Evolutionary conservation across 2,797 vertebrate species (phyloP).

Genomic region (Notamacropus eugenii): DNA sequence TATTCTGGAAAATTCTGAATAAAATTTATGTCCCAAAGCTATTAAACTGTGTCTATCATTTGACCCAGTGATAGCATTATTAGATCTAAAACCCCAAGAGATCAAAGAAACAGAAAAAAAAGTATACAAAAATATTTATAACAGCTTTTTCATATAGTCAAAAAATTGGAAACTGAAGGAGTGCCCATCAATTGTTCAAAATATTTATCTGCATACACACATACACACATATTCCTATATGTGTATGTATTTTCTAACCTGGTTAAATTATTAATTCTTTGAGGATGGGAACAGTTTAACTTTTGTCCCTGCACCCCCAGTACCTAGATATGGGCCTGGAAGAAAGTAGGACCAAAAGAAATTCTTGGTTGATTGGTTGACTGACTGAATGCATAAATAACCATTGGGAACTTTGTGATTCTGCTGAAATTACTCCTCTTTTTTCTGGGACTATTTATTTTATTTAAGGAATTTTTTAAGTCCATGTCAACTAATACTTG

Average conservation of each 20-base stretch:
- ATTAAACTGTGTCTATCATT: background rate
- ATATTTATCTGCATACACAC: too few relatives aligned
- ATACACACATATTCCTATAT: too few relatives aligned
- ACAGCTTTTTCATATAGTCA: background rate
- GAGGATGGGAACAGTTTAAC: background rate
- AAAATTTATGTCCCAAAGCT: background rate
- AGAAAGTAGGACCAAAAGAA: background rate
- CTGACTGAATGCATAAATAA: background rate
- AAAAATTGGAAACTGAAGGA: background rate
- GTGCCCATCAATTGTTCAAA: too few relatives aligned
- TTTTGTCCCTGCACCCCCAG: too few relatives aligned
- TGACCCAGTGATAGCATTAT: background rate
- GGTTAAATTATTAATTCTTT: background rate
- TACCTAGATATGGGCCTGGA: background rate
- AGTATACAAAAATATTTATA: background rate
- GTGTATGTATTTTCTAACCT: background rate
- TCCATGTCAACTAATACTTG: background rate
- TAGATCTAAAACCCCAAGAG: background rate
- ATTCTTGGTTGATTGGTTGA: background rate
- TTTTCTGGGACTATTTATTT: background rate
- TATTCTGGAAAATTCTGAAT: background rate
- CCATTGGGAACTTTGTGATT: background rate
- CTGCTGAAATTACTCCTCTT: background rate
- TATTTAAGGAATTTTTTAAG: background rate
- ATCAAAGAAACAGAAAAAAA: background rate